Base-by-base conservation (phyloP, 2,888 invertebrate species). In the Pegoplata infirma region DNA sequence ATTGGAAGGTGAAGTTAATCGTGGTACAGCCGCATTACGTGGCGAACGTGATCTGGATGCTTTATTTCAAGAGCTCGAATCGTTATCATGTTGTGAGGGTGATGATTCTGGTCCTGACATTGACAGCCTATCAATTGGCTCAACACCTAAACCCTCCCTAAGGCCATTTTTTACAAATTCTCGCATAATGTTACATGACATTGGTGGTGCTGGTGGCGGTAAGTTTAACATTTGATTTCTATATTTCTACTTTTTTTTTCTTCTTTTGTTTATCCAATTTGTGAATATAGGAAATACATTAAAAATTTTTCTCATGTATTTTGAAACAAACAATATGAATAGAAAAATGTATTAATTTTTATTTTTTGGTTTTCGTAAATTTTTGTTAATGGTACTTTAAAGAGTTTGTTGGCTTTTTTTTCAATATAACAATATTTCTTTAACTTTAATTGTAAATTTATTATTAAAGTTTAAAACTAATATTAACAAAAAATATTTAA, bases 51-150 rank as follows among this genome's bases (percentile, higher is more conserved):
- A 97, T 88, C 95, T 97, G 87, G 98, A 98, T 88, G 97, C 98
- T 85, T 91, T 98, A 72, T 96, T 99, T 90, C 94, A 99, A 91
- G 98, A 99, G 89, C 90, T 99, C 82, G 98, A 98, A 90, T 98
- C 98, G 80, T 91, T 98, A 80, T 97, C 97, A 84, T 94, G 94
- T 86, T 94, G 94, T 83, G 94, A 94, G 84, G 92, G 92, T 69
- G 94, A 94, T 85, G 99, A 99, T 89, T 98, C 97, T 10, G 98
- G 96, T 0, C 98, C 97, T 6, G 98, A 98, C 87, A 92, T 95
- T 91, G 98, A 98, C 90, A 98, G 97, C 63, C 95, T 98, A 92
- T 98, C 97, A 87, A 97, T 98, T 86, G 96, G 97, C 81, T 98
- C 98, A 83, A 98, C 98, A 53, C 98, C 98, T 16, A 98, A 98